A percentile compares a stretch with the other conserved stretches of the same genome.
These are phyloP conservation scores for Takifugu ocellatus DNA, from an alignment of 2,797 vertebrate genomes.

Conservation along the genomic window DNA sequence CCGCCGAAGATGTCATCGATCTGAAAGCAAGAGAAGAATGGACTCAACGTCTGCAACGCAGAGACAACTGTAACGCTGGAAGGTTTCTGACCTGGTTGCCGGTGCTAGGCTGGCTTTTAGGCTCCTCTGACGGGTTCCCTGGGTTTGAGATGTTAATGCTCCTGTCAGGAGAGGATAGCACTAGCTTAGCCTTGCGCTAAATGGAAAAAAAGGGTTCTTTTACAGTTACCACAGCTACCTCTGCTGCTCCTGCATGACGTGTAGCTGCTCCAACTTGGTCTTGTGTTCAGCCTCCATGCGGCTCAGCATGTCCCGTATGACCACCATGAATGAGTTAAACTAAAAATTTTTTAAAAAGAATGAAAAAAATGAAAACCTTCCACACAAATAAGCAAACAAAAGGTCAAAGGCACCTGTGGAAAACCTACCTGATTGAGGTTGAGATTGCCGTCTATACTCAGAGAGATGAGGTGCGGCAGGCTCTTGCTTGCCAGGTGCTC, in stretches of 20 bases:
- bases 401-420: background rate
- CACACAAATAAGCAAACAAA: background rate
- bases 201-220: background rate
- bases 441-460: conserved; percentile 97
- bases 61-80: background rate
- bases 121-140: conserved; percentile 80
- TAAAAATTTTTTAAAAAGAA: conserved; percentile 51
- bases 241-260: conserved; percentile 97
- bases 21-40: conserved; percentile 55
- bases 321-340: conserved; percentile 98
- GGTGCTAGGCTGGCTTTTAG: conserved; percentile 72
- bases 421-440: conserved; percentile 92
- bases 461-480: conserved; percentile 92
- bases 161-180: conserved; percentile 45
- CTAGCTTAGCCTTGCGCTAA: background rate
- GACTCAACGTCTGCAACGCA: background rate
- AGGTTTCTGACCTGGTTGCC: conserved; percentile 79
- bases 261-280: conserved; percentile 96
- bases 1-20: conserved; percentile 87
- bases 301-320: conserved; percentile 95
- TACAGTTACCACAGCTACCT: conserved; percentile 72
- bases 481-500: conserved; percentile 92
- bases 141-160: conserved; percentile 86
- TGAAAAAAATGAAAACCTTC: background rate
- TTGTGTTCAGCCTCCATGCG: conserved; percentile 95